phyloP scores from a whole-genome alignment of 1,140 invertebrate genomes.

The Panagrolaimus sp. region DNA sequence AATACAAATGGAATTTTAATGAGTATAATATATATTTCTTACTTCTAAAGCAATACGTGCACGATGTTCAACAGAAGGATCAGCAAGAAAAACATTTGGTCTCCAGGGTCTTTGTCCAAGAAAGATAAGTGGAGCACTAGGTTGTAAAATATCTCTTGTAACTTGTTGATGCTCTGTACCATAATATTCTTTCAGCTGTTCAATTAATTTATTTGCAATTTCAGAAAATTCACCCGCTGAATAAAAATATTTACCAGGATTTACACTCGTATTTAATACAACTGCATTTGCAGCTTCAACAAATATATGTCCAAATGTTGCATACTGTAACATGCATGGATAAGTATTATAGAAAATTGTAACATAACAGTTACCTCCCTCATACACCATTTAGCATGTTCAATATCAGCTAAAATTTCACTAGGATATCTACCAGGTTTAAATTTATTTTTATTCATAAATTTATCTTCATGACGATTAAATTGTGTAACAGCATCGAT shows the following conservation, averaged over 20 bases:
- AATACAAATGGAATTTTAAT: background rate
- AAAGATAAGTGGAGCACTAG: background rate
- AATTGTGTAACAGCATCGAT: constrained; percentile 1
- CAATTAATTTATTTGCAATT: background rate
- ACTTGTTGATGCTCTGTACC: background rate
- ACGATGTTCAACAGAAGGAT: background rate
- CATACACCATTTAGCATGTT: constrained; percentile 12
- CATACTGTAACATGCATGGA: background rate
- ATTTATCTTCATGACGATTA: constrained; percentile 6
- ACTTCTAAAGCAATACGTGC: constrained; percentile 6
- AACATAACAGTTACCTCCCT: background rate
- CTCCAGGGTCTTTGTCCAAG: constrained; percentile 6
- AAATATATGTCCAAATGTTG: constrained; percentile 1
- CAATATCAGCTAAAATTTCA: background rate
- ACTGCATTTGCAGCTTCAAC: constrained; percentile 13
- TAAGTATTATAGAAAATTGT: background rate
- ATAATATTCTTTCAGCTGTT: background rate
- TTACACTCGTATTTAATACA: background rate
- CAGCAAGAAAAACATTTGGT: constrained; percentile 5
- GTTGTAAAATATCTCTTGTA: background rate
- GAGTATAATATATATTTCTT: background rate
- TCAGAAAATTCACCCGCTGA: constrained; percentile 1
- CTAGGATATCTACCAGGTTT: background rate
- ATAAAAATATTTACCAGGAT: constrained; percentile 5
- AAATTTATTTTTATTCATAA: constrained; percentile 9